Base-by-base conservation (phyloP, 2,113 vertebrate genomes). In the Anser brachyrhynchus region DNA sequence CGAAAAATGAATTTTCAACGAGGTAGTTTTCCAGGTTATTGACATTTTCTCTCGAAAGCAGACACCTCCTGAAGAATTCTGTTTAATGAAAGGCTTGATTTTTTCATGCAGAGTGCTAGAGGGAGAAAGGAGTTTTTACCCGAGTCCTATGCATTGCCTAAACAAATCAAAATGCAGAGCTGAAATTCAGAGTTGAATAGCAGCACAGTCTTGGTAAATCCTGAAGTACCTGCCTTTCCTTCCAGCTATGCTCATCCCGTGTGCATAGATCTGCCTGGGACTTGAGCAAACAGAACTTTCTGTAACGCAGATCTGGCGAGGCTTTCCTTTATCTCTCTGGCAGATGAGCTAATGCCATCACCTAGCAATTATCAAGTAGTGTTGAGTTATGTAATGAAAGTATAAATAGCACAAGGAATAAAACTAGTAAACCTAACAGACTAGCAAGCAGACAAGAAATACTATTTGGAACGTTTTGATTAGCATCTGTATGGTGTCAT, bases 381-480 rank as follows among this genome's bases (percentile, higher is more conserved):
- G 75, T 92, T 94, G 80, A 70, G 83, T 96, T 97, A 94, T 92
- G 72, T 96, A 97, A 97, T 96, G 84, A 35, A 90, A 90, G 91
- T 96, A 97, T 95, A 96, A 96, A 96, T 96, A 96, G 87, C 89
- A 79, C 5, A 1, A 75, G 79, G 69, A 81, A 84, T 95, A 77
- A 84, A 93, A 86, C 95, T 84, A 87, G 87, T 91, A 89, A 96
- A 91, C 73, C 71, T 93, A 80, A 88, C 79, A 95, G 95, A 78
- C 84, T 89, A 89, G 57, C 0, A 4, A 96, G 84, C 87, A 96
- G 96, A 94, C 82, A 61, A 70, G 84, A n/a, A 87, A 39, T 91
- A 80, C 64, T 83, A 9, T 92, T 82, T 93, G 81, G 35, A 96
- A 52, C 43, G 3, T 37, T 94, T 72, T 93, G 84, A 86, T 95